Base-by-base conservation (phyloP, 2,888 invertebrate species). In the Leptothorax acervorum region DNA sequence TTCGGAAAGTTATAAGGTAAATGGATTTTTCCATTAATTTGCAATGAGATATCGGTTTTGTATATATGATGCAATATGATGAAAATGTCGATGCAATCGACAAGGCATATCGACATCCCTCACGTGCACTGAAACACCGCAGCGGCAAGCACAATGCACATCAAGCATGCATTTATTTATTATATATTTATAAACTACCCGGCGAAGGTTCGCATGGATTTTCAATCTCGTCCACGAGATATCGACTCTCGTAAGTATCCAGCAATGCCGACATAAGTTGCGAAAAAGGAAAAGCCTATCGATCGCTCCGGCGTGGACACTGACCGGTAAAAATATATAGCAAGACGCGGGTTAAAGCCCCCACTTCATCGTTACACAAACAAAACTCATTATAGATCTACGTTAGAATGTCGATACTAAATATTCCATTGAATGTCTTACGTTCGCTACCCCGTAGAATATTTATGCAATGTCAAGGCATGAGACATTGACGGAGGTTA, bases 261-360 rank as follows among this genome's bases (percentile, higher is more conserved):
- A 42, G 55, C 35, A 73, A 85, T 48, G 28, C 65, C 55, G 51
- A 35, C 74, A 83, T 83, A 73, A 57, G 84, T 55, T 18, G 57
- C 28, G 71, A 76, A 79, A 87, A 86, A 82, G 66, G 51, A 87
- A 85, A 85, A 85, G 51, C n/a, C 28, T 55, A 91, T 90, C 91
- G 89, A 91, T 89, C 84, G 68, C 35, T 12, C 42, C 15, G 35
- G 6, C 60, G 62, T 90, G 89, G 89, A 89, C 89, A 85, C 82
- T 90, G 91, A 89, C 91, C 89, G 83, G 84, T 65, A 85, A 79
- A 74, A 82, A 73, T 85, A 74, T 66, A 89, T 85, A 53, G 39
- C 82, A 79, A 90, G 81, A 79, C 84, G 51, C 35, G 28, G 71
- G 68, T 63, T 62, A 71, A 84, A 81, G 18, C 48, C 60, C 48